Percentiles rank a stretch among this genome's conserved stretches.
Conservation (phyloP, 2,113 vertebrate species). For the Monarcha castaneiventris region DNA sequence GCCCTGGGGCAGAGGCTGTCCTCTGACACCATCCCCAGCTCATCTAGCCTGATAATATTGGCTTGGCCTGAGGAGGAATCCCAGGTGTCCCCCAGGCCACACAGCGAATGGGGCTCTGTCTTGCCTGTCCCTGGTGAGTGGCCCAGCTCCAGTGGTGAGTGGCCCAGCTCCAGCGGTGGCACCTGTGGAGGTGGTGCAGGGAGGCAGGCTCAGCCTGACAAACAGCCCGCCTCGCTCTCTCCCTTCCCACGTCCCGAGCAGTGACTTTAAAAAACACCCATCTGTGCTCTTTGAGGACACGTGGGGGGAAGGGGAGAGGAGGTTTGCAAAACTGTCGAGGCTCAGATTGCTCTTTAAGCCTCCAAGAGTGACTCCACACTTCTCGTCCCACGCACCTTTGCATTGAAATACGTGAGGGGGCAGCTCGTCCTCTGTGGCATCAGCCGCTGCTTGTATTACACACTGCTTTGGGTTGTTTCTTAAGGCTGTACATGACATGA, state of each 20-base stretch:
- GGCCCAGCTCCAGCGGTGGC: not conserved
- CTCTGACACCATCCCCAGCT: not conserved
- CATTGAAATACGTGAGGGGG: not conserved
- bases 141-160: not conserved
- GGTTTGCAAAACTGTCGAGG: not conserved
- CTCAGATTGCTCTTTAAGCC: not conserved
- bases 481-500: not conserved
- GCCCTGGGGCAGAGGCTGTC: not conserved
- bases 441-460: not conserved
- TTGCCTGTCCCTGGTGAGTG: not conserved
- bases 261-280: not conserved
- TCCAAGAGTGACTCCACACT: not conserved
- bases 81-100: not conserved
- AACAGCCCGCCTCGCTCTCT: fast-evolving
- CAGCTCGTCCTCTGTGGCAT: not conserved
- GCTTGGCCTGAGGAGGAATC: not conserved
- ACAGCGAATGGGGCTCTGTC: fast-evolving
- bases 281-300: not conserved
- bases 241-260: conserved; percentile 19
- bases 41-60: not conserved
- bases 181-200: not conserved
- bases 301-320: not conserved
- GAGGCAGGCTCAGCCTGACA: not conserved
- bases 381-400: not conserved
- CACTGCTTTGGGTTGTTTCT: fast-evolving